Conservation (phyloP, 2,113 vertebrate species). For the Hemiscyllium ocellatum region DNA sequence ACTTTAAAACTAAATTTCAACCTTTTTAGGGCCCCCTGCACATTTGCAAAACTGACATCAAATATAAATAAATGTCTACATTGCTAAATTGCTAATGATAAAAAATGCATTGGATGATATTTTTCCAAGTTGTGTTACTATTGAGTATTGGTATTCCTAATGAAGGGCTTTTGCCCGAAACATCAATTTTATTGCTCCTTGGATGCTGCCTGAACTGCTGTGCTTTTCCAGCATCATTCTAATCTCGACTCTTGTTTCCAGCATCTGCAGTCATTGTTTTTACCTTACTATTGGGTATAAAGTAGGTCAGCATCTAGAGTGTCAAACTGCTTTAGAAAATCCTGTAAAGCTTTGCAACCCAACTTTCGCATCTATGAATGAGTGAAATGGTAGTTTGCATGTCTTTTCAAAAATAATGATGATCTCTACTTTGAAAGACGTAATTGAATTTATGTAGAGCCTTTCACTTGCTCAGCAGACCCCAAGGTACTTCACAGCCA, state of each 20-base stretch:
- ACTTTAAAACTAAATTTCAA: not conserved
- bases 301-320: not conserved
- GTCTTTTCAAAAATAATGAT: not conserved
- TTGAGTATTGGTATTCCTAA: not conserved
- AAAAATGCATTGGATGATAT: not conserved
- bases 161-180: too few relatives aligned
- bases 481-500: not conserved
- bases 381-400: not conserved
- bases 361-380: not conserved
- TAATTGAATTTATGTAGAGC: not conserved
- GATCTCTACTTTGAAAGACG: constrained; percentile 5
- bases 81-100: not conserved
- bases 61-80: not conserved
- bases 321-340: not conserved
- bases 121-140: not conserved
- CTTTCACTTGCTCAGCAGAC: not conserved
- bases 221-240: too few relatives aligned
- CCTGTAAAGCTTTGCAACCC: not conserved
- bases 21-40: not conserved
- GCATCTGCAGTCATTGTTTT: too few relatives aligned
- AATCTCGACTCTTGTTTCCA: too few relatives aligned
- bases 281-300: not conserved
- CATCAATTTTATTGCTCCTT: too few relatives aligned
- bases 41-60: not conserved
- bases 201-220: too few relatives aligned